Evolutionary conservation across 1,140 invertebrate species (phyloP), one percentile per base, ranked within the genome.

Genomic region (Centruroides vittatus): DNA sequence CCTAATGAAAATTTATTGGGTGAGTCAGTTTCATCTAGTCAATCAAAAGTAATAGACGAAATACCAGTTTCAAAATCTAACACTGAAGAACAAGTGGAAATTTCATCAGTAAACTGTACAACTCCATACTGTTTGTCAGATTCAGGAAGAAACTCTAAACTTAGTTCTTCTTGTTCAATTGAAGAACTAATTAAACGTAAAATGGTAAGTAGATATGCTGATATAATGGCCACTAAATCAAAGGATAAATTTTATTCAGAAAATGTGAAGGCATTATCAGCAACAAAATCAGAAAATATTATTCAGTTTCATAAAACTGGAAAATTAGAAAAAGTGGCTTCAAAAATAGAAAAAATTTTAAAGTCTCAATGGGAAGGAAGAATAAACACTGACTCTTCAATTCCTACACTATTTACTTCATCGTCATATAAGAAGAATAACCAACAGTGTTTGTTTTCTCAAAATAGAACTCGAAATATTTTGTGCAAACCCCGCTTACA

Each of bases 61-160:
- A 41, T 41, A 6, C 41, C 73, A 35, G 66, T 69, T 11, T 69
- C 73, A 59, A 73, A 73, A 61, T 73, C 73, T 9, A 71, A 71
- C 41, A 67, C 74, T 13, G 73, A 73, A 64, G 70, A 70, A 12
- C 68, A 74, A 64, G 70, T 74, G 67, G 71, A 72, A 61, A 64
- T 70, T 41, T 66, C 65, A n/a, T 52, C 64, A 35, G 57, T 61
- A 53, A 61, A 57, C 35, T 63, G 47, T 52, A 59, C 57, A 13
- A 49, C 55, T 54, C 59, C 57, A 4, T 61, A 56, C 56, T 47
- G 10, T 12, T 47, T 64, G 8, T 55, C 47, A 13, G 48, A 57
- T 34, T 23, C 23, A 23, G 57, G 59, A 48, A 54, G 47, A 11
- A 61, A 56, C 23, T 60, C 59, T 3, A 61, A 58, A 7, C 54